These are phyloP conservation scores for Chromobotia macracanthus DNA, from an alignment of 2,797 vertebrate species.

Conservation along the genomic window DNA sequence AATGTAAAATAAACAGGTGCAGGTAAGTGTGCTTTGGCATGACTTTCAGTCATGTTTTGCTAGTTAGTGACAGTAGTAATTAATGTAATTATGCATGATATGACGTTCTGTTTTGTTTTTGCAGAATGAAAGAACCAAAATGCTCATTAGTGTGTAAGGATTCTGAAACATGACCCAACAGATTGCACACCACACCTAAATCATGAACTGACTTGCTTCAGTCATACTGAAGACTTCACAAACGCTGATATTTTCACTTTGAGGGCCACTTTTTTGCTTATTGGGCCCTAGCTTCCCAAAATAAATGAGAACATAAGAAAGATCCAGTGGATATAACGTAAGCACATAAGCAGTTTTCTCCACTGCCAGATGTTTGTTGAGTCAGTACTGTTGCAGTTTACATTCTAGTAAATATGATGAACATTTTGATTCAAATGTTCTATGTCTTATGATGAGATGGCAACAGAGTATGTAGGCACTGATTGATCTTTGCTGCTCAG, in stretches of 20 bases:
- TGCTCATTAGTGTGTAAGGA: not conserved
- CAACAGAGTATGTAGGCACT: slow-evolving; percentile 64
- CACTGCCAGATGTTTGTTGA: not conserved
- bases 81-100: not conserved
- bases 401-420: not conserved
- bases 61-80: not conserved
- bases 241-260: not conserved
- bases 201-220: slow-evolving; percentile 14
- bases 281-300: slow-evolving; percentile 6
- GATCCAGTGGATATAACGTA: slow-evolving; percentile 28
- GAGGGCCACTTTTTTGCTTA: not conserved
- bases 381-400: not conserved
- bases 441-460: slow-evolving; percentile 49
- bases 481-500: slow-evolving; percentile 40
- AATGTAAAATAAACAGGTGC: not conserved
- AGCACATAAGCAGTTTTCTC: not conserved
- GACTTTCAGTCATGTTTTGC: not conserved
- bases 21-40: not conserved
- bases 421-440: not conserved
- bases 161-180: not conserved
- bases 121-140: not conserved
- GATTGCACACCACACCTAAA: slow-evolving; percentile 10
- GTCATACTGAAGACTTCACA: not conserved
- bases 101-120: not conserved
- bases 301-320: not conserved